Conservation (phyloP, 92 coral and sea anemone genomes). For the Phenganax marumi region DNA sequence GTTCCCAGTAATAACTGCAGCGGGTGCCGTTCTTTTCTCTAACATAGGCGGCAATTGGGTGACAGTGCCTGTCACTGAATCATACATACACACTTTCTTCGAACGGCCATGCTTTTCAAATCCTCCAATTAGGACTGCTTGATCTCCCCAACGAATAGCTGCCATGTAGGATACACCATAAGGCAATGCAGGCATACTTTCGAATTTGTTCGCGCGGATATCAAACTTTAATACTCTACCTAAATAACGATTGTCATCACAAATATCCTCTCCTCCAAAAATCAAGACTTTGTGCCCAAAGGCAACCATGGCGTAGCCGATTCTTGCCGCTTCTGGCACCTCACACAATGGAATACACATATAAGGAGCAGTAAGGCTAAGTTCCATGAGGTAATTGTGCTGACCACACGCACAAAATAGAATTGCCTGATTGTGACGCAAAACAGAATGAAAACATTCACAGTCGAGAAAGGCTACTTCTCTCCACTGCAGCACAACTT, state of each 20-base stretch:
- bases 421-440: neutral
- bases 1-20: neutral
- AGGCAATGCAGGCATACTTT: neutral
- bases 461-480: neutral
- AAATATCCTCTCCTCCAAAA: neutral
- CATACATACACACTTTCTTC: neutral
- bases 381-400: neutral
- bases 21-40: neutral
- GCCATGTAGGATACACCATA: neutral
- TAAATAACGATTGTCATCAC: neutral
- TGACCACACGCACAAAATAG: neutral
- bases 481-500: neutral
- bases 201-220: neutral
- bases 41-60: neutral
- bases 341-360: neutral
- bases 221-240: neutral
- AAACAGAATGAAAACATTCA: neutral
- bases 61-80: neutral
- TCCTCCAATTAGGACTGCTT: conserved; percentile 1
- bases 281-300: conserved; percentile 13
- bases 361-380: neutral
- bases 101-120: neutral
- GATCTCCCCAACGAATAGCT: neutral
- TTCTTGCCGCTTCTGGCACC: neutral
- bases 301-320: neutral